Conservation (phyloP, 1,140 invertebrate genomes). For the Rhyacophila brunnea region DNA sequence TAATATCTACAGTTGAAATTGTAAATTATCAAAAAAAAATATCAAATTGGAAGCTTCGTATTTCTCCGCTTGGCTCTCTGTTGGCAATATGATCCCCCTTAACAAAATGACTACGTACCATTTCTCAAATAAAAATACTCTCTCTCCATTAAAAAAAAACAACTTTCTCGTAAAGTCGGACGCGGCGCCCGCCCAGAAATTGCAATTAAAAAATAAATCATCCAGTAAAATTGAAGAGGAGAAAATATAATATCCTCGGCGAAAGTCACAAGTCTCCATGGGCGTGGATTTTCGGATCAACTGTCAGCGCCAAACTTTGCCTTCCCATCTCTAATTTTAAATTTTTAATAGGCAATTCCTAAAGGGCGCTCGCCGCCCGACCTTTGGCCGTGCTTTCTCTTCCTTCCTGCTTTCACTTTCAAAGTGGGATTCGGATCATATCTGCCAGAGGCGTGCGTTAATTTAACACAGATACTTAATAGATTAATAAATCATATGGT, state of each 20-base stretch:
- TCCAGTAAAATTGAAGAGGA: slow-evolving; percentile 29
- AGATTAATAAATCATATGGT: too few species aligned
- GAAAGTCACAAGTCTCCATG: slow-evolving; percentile 16
- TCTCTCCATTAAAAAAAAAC: too few species aligned
- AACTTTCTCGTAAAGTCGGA: too few species aligned
- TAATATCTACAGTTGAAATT: too few species aligned
- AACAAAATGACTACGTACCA: too few species aligned
- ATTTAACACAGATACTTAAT: too few species aligned
- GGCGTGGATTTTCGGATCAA: slow-evolving; percentile 4
- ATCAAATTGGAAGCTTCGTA: too few species aligned
- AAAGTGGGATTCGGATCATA: slow-evolving; percentile 20
- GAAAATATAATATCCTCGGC: slow-evolving; percentile 14
- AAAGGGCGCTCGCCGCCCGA: slow-evolving; percentile 20
- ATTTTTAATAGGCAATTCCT: slow-evolving; percentile 38
- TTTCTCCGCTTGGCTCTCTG: too few species aligned
- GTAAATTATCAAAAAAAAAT: too few species aligned
- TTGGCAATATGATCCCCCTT: too few species aligned
- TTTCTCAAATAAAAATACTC: too few species aligned
- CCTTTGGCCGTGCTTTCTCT: slow-evolving; percentile 15
- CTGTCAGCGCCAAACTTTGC: slow-evolving; percentile 31
- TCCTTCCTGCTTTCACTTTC: slow-evolving; percentile 22
- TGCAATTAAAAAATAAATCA: slow-evolving; percentile 35
- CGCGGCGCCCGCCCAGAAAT: slow-evolving; percentile 18
- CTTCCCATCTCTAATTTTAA: slow-evolving; percentile 28
- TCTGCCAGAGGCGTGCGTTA: neutral